Evolutionary conservation across 1,140 invertebrate species (phyloP), one percentile per base, ranked within the genome.

Genomic region (Cryptotermes secundus): DNA sequence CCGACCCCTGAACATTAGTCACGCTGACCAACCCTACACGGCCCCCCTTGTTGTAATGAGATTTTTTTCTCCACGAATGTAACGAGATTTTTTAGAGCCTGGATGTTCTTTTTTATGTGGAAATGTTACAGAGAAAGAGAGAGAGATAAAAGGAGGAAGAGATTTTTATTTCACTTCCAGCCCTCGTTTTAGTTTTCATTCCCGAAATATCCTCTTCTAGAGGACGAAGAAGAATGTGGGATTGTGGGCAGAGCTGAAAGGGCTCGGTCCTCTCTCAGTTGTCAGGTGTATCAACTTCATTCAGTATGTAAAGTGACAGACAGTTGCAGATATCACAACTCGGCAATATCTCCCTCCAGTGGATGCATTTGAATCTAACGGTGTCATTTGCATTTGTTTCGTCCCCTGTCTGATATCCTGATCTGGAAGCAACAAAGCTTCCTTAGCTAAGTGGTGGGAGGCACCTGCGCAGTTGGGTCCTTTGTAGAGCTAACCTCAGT

Each of bases 61-160:
- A 84, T 84, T 84, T 84, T n/a, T 81, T 42, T 79, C 49, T 79
- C 84, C 84, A 59, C 84, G 80, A 81, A 84, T 84, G 79, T 53
- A 81, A 84, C 79, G 84, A 84, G 79, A 84, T 84, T 84, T 84
- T 45, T 83, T 65, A 59, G 12, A n/a, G 53, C 26, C 1, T n/a
- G 53, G 53, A 19, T 59, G 53, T 59, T 59, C 38, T 42, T 59
- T 59, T 59, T 1, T 59, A 59, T 22, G 53, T 59, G 19, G 53
- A 59, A 59, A 59, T 59, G 53, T 59, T 59, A 59, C 19, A n/a
- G n/a, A n/a, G n/a, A n/a, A n/a, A 42, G 38, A 59, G 53, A 6
- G 53, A n/a, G 24, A n/a, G 19, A 59, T 22, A 59, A n/a, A n/a
- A n/a, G 53, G 19, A 22, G 6, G 53, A 19, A 7, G 53, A 22